phyloP scores from a whole-genome alignment of 2,888 invertebrate genomes.

The Hirtodrosophila alboralis region DNA sequence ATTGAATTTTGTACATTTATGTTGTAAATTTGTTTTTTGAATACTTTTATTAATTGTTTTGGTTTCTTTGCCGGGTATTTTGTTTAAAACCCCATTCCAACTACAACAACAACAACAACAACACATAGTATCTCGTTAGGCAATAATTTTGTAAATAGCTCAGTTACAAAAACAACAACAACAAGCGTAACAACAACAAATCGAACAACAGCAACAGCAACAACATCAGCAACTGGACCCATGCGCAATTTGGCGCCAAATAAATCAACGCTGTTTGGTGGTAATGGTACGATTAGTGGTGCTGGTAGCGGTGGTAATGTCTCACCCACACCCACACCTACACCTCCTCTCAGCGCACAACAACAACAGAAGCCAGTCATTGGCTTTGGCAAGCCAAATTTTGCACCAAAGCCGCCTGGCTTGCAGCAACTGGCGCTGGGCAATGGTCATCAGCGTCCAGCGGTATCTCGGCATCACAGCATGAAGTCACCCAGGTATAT shows the following conservation, averaged over 20 bases:
- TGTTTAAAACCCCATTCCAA: conserved; percentile 48
- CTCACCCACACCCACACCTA: conserved; percentile 31
- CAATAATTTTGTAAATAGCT: conserved; percentile 83
- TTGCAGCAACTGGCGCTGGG: conserved; percentile 83
- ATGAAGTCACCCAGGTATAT: conserved; percentile 91
- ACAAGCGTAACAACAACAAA: conserved; percentile 48
- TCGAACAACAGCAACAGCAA: conserved; percentile 24
- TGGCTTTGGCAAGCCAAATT: conserved; percentile 91
- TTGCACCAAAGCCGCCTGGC: conserved; percentile 93
- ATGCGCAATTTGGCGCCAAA: conserved; percentile 81
- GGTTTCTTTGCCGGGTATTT: conserved; percentile 60
- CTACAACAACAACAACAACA: conserved; percentile 31
- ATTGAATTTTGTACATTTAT: conserved; percentile 10
- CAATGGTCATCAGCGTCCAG: conserved; percentile 82
- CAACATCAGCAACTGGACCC: conserved; percentile 57
- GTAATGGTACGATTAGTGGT: conserved; percentile 28
- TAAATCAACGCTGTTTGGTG: conserved; percentile 83
- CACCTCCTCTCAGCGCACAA: conserved; percentile 24
- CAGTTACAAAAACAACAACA: conserved; percentile 73
- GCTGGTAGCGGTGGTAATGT: conserved; percentile 41
- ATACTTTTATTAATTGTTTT: conserved; percentile 45
- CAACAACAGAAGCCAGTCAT: conserved; percentile 69
- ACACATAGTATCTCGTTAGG: conserved; percentile 83
- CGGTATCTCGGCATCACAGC: conserved; percentile 91
- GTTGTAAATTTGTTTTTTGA: conserved; percentile 24